Base-by-base conservation (phyloP, 2,797 vertebrate genomes). In the Clamator glandarius region DNA sequence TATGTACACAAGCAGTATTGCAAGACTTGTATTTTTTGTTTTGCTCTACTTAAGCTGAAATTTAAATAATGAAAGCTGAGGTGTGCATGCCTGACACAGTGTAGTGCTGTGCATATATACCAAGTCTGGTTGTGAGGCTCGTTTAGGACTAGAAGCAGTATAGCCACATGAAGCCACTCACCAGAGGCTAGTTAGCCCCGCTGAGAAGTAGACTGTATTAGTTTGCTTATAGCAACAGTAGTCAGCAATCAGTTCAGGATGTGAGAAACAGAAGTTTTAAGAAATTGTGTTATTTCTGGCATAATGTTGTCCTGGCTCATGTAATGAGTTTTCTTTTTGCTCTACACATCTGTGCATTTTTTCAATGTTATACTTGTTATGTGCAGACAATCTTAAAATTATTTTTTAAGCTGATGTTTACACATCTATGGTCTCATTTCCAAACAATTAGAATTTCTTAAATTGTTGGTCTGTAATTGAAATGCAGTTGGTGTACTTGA, bases 101-200 rank as follows among this genome's bases (percentile, higher is more conserved):
- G 17, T 41, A 33, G 28, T 31, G 17, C 64, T 8, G 1, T 15
- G 7, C 11, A 2, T 29, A 1, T 23, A 1, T n/a, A 8, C 31
- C 20, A 29, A 11, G 26, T 80, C 51, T 67, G 25, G 14, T 55
- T 67, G 14, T 63, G 36, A 68, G 66, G 50, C 68, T 72, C 1
- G 64, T 69, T 82, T 2, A 3, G 4, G n/a, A 5, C 10, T 76
- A 35, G 33, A 87, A 57, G 63, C 46, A 67, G 11, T 52, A 6
- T 16, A 57, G 19, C 48, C 29, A 26, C 48, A 3, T 69, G 33
- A 41, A 85, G 50, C 12, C 28, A 28, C 26, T 63, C 51, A 24
- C 11, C 3, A 4, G 50, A 29, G 41, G 33, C 52, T 74, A 9
- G 8, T 84, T 54, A 54, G 35, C 42, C 26, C 35, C 73, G 31